Evolutionary conservation across 2,113 vertebrate genomes (phyloP).

Genomic region (Scatophagus argus): DNA sequence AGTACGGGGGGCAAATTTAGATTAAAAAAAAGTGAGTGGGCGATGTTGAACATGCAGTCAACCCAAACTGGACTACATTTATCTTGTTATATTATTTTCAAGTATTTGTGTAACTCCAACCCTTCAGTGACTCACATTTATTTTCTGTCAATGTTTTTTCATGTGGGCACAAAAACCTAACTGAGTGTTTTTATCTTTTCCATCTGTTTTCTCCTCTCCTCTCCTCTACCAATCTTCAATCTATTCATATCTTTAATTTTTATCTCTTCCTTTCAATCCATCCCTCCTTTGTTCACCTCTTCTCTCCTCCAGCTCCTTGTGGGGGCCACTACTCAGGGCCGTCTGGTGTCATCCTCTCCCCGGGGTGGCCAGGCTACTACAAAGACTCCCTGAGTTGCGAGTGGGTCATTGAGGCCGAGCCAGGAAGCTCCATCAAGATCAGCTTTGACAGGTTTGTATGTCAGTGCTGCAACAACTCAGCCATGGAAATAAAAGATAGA

Average conservation of each 20-base stretch:
- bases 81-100: conserved; percentile 29
- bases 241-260: not conserved
- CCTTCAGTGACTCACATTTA: conserved; percentile 46
- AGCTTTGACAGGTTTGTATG: conserved; percentile 95
- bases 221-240: not conserved
- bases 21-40: conserved; percentile 34
- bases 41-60: conserved; percentile 23
- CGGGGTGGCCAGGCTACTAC: conserved; percentile 98
- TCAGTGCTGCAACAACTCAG: conserved; percentile 47
- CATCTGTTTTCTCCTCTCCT: not conserved
- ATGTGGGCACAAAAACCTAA: conserved; percentile 33
- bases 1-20: not conserved
- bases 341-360: conserved; percentile 96
- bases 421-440: conserved; percentile 97
- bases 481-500: conserved; percentile 38
- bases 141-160: conserved; percentile 34
- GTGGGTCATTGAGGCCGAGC: conserved; percentile 98
- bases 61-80: conserved; percentile 33
- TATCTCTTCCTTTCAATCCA: conserved; percentile 9
- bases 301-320: conserved; percentile 89
- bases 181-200: not conserved
- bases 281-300: not conserved
- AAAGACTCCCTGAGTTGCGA: conserved; percentile 99
- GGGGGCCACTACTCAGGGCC: conserved; percentile 97
- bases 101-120: conserved; percentile 37